Conservation (phyloP, 2,888 invertebrate species). For the Rhodophaea formosa region DNA sequence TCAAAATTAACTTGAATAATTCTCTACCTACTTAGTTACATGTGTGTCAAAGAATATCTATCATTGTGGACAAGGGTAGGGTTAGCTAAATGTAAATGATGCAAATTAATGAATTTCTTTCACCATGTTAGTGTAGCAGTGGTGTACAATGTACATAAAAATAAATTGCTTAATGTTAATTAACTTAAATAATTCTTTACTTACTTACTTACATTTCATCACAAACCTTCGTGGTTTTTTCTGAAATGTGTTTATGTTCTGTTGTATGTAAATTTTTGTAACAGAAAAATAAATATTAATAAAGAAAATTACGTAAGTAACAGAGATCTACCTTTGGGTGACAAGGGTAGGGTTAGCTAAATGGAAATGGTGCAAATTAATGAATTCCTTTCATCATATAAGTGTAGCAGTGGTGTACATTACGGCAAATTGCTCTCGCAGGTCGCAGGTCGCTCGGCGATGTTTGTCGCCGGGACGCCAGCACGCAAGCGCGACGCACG, state of each 20-base stretch:
- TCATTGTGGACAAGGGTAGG: neutral
- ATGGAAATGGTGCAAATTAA: neutral
- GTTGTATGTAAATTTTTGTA: no score
- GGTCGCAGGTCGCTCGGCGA: neutral
- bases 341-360: neutral
- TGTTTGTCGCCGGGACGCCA: slow-evolving; percentile 12
- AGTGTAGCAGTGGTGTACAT: neutral
- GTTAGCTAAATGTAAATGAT: neutral
- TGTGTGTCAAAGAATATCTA: neutral
- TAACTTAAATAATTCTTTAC: no score
- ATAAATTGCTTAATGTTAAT: slow-evolving; percentile 4
- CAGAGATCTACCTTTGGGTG: neutral
- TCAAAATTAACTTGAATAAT: no score
- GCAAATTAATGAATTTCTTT: neutral
- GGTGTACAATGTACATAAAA: slow-evolving; percentile 6
- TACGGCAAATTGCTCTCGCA: slow-evolving; percentile 1
- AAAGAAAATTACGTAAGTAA: no score
- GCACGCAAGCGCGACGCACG: slow-evolving; percentile 17
- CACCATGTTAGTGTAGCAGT: neutral
- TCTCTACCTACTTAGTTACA: no score
- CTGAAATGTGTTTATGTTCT: no score
- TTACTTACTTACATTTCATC: no score
- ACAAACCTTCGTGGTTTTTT: no score
- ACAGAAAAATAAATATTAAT: no score
- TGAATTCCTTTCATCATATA: neutral